These are phyloP conservation scores for Aphidoletes aphidimyza DNA, from an alignment of 2,888 invertebrate species.

Conservation along the genomic window DNA sequence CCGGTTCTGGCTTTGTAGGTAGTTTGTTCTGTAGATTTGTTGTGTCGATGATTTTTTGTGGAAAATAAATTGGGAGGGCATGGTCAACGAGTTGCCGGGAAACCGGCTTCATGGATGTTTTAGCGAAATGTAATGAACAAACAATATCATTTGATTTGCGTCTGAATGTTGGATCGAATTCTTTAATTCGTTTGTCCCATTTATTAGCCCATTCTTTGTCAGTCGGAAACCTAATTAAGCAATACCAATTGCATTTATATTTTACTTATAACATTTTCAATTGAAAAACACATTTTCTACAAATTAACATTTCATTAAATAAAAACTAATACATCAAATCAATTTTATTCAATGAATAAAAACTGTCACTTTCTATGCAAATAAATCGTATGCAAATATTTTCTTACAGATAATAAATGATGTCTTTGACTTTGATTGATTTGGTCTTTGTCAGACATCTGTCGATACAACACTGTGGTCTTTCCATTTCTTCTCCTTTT, in stretches of 20 bases:
- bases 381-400: too few species aligned
- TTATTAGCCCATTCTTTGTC: background rate
- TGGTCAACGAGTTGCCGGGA: background rate
- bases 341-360: too few species aligned
- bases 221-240: background rate
- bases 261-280: too few species aligned
- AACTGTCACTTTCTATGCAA: too few species aligned
- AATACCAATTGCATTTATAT: too few species aligned
- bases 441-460: slow-evolving; percentile 13
- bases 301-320: background rate
- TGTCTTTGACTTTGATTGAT: slow-evolving; percentile 36
- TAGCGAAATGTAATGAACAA: slow-evolving; percentile 38
- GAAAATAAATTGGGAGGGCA: background rate
- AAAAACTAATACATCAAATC: too few species aligned
- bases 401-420: slow-evolving; percentile 38
- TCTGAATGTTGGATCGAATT: background rate
- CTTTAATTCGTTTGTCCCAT: slow-evolving; percentile 15
- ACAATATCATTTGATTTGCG: slow-evolving; percentile 16
- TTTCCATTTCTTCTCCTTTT: background rate
- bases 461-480: slow-evolving; percentile 6
- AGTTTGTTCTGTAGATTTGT: too few species aligned
- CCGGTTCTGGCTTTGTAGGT: too few species aligned
- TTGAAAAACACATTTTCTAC: background rate
- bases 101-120: background rate
- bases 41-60: background rate